Percentiles rank a stretch among this genome's conserved stretches.
Conservation (phyloP, 2,113 vertebrate species). For the Ameiurus melas region DNA sequence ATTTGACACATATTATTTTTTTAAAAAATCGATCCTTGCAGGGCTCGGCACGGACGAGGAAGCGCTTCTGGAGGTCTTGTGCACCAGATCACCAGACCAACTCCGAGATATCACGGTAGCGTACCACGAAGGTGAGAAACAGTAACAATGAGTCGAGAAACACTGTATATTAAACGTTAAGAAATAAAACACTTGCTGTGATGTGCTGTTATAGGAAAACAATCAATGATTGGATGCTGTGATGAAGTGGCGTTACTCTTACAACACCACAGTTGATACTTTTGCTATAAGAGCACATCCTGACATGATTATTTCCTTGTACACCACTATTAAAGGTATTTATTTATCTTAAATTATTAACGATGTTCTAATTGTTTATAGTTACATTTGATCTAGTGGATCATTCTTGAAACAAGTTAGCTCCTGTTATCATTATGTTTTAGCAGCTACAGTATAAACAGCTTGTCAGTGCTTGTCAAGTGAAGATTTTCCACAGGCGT, state of each 20-base stretch:
- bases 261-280: not conserved
- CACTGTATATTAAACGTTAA: not conserved
- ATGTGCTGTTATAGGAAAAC: not conserved
- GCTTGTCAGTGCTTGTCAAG: not conserved
- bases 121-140: constrained; percentile 70
- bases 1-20: not conserved
- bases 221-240: not conserved
- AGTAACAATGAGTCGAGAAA: not conserved
- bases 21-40: constrained; percentile 50
- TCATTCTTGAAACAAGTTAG: not conserved
- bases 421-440: not conserved
- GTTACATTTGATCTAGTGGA: not conserved
- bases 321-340: not conserved
- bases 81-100: constrained; percentile 76
- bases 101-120: constrained; percentile 77
- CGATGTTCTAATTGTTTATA: not conserved
- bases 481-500: not conserved
- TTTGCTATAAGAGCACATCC: not conserved
- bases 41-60: constrained; percentile 82
- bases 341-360: not conserved
- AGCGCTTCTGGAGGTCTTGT: constrained; percentile 79
- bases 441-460: not conserved
- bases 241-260: not conserved
- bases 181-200: not conserved
- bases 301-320: not conserved